phyloP scores from a whole-genome alignment of 2,888 invertebrate species.

The Dryocosmus kuriphilus region DNA sequence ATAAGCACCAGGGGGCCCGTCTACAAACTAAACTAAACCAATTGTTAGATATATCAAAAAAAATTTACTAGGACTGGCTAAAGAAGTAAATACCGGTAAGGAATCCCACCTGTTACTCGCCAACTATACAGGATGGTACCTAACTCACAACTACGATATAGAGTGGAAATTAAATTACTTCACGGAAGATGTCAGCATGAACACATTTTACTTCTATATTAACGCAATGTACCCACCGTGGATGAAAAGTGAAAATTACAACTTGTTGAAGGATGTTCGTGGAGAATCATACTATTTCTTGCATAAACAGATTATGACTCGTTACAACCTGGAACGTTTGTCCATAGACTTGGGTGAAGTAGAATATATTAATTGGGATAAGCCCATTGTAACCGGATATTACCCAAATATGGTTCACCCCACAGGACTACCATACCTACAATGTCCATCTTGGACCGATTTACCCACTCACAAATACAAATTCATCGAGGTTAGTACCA shows the following conservation, averaged over 20 bases:
- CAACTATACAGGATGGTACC: conserved; percentile 80
- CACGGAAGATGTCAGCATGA: conserved; percentile 86
- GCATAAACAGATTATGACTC: conserved; percentile 78
- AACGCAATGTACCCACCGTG: conserved; percentile 83
- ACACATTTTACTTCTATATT: conserved; percentile 82
- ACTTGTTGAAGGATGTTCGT: conserved; percentile 78
- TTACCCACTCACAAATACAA: conserved; percentile 61
- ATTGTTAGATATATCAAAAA: no score
- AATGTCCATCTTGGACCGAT: conserved; percentile 54
- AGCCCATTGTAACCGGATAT: conserved; percentile 79
- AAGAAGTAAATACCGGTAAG: conserved; percentile 48
- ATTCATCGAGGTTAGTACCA: conserved; percentile 57
- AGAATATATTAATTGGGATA: conserved; percentile 80
- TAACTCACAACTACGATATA: conserved; percentile 77
- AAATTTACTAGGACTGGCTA: background rate
- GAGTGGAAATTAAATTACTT: conserved; percentile 84
- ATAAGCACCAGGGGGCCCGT: no score
- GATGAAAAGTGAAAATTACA: conserved; percentile 80
- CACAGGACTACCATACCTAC: conserved; percentile 81
- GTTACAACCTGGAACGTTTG: conserved; percentile 84
- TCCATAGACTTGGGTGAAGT: conserved; percentile 83
- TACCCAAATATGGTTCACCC: conserved; percentile 82
- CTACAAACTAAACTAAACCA: no score
- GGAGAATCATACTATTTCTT: conserved; percentile 78
- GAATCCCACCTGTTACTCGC: conserved; percentile 80